Base-by-base conservation (phyloP, 2,888 invertebrate species). In the Watsonalla binaria region DNA sequence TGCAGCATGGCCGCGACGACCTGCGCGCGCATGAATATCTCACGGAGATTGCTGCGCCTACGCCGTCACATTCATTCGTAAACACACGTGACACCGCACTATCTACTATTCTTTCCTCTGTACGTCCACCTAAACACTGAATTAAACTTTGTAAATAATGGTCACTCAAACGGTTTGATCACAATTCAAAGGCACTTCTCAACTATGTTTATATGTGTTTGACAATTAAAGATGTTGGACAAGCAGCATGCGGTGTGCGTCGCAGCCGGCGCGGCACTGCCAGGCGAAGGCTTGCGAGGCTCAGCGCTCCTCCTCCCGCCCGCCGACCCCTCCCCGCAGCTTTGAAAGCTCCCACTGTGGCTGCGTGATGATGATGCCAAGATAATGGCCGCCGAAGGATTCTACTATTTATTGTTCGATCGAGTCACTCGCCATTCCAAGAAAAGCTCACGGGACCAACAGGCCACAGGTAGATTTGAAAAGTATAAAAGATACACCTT, bases 1-100 rank as follows among this genome's bases (percentile, higher is more conserved):
- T 90, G 90, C 90, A 90, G 90, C 90, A 90, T 90, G 90, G 90
- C 90, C 89, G 90, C 89, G 81, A 76, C 86, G 86, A 86, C 85
- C 88, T 84, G 87, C 81, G 82, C 85, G 86, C 83, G 81, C 88
- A 84, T 86, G 84, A 87, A 89, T 89, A 89, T 89, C 88, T 89
- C 90, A 89, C 90, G 82, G 80, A 84, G 78, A 86, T 86, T 84
- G 86, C 78, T 86, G 87, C 87, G 88, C 88, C 87, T 87, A 86
- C 88, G 84, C 86, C 85, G 86, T 82, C 87, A 80, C 85, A 87
- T 86, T 84, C 80, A 87, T 84, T 82, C 81, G 88, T 87, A 86
- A 89, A 87, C 86, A 84, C 84, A 90, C 88, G 88, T 88, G 89
- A 88, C 87, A 88, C 79, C 72, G 69, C 85, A 86, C 85, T 80